Evolutionary conservation across 2,797 vertebrate genomes (phyloP).

Genomic region (Gobio occitaniae): DNA sequence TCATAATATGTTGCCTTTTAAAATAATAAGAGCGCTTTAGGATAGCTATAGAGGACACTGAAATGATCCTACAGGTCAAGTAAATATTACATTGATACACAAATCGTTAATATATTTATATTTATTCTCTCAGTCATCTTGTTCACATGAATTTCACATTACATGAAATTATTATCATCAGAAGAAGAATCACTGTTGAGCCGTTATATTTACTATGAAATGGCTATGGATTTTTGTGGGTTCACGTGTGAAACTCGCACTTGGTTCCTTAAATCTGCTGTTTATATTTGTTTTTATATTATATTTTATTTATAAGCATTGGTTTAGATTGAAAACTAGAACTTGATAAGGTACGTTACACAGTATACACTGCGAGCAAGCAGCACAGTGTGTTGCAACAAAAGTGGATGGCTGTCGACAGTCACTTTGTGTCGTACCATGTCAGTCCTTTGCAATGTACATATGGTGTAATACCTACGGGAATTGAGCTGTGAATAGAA

Average conservation of each 20-base stretch:
- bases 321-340: slow-evolving; percentile 5
- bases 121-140: slow-evolving; percentile 36
- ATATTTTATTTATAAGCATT: slow-evolving; percentile 21
- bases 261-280: slow-evolving; percentile 19
- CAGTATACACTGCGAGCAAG: slow-evolving; percentile 1
- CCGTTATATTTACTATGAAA: slow-evolving; percentile 5
- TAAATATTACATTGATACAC: slow-evolving; percentile 18
- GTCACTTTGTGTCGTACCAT: background rate
- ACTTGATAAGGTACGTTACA: slow-evolving; percentile 23
- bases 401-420: background rate
- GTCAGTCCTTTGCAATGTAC: slow-evolving; percentile 2
- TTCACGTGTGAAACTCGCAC: background rate
- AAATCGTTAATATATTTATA: slow-evolving; percentile 39
- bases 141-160: background rate
- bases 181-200: slow-evolving; percentile 11
- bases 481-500: slow-evolving; percentile 30
- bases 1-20: slow-evolving; percentile 40
- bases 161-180: background rate
- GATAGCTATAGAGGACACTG: slow-evolving; percentile 38
- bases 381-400: background rate
- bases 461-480: slow-evolving; percentile 15
- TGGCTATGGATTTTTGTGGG: background rate
- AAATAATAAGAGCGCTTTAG: slow-evolving; percentile 11
- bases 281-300: slow-evolving; percentile 25
- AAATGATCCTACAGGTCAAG: slow-evolving; percentile 37